A percentile compares a stretch with the other conserved stretches of the same genome.
Conservation (phyloP, 1,140 invertebrate species). For the Aradophagus sp. region DNA sequence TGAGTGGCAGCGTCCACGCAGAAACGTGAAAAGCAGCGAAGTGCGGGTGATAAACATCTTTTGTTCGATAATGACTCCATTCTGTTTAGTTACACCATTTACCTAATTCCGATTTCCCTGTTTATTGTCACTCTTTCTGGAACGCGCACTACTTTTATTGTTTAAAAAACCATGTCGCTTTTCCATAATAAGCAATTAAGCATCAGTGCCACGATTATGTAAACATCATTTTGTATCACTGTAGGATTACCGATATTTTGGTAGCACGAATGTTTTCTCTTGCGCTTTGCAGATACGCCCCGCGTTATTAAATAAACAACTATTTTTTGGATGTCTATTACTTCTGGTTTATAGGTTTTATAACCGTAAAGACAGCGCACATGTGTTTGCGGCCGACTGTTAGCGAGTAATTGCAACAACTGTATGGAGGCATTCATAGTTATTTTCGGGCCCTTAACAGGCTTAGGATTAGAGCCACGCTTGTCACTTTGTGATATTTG, state of each 20-base stretch:
- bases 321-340: slow-evolving; percentile 47
- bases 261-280: too few relatives aligned
- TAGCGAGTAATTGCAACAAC: slow-evolving; percentile 16
- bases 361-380: slow-evolving; percentile 47
- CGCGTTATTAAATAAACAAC: slow-evolving; percentile 19
- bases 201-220: slow-evolving; percentile 31
- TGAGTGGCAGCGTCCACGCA: slow-evolving; percentile 18
- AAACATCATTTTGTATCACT: slow-evolving; percentile 24
- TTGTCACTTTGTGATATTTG: slow-evolving; percentile 51
- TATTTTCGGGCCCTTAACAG: slow-evolving; percentile 46
- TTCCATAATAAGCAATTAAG: slow-evolving; percentile 15
- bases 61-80: slow-evolving; percentile 50
- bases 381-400: slow-evolving; percentile 41
- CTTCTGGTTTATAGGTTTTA: slow-evolving; percentile 49
- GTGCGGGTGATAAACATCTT: slow-evolving; percentile 50
- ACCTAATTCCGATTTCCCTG: slow-evolving; percentile 46
- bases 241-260: too few relatives aligned
- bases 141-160: slow-evolving; percentile 48
- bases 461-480: slow-evolving; percentile 26
- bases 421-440: slow-evolving; percentile 37
- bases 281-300: slow-evolving; percentile 5
- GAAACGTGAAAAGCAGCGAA: slow-evolving; percentile 42
- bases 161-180: slow-evolving; percentile 22
- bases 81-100: slow-evolving; percentile 48
- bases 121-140: slow-evolving; percentile 50